A percentile compares a stretch with the other conserved stretches of the same genome.
phyloP scores from a whole-genome alignment of 2,113 vertebrate species.

The Ammodytes marinus region DNA sequence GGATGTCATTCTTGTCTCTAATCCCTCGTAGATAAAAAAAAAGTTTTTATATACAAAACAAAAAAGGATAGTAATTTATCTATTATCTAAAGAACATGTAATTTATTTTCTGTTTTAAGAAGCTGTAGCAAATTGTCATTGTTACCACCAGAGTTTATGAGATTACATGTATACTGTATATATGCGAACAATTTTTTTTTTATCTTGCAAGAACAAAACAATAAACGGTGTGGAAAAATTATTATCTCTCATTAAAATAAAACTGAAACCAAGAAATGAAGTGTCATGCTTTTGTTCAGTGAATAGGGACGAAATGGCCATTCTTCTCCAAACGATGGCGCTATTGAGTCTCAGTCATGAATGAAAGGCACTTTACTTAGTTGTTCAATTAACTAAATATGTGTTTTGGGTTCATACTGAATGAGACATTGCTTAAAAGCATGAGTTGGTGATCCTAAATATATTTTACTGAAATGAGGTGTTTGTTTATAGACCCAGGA shows the following conservation, averaged over 20 bases:
- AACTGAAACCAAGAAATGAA: slow-evolving; percentile 39
- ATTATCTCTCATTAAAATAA: slow-evolving; percentile 74
- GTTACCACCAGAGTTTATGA: slow-evolving; percentile 75
- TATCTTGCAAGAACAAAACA: slow-evolving; percentile 57
- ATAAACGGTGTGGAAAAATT: slow-evolving; percentile 58
- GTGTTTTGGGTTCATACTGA: neutral
- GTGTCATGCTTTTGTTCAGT: slow-evolving; percentile 17
- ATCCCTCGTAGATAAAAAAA: slow-evolving; percentile 67
- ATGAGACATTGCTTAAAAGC: neutral
- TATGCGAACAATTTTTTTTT: slow-evolving; percentile 59
- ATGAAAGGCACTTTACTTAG: neutral
- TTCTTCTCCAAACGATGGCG: slow-evolving; percentile 58
- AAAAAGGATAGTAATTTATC: slow-evolving; percentile 85
- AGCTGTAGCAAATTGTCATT: slow-evolving; percentile 72
- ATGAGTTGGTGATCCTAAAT: neutral
- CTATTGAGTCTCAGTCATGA: slow-evolving; percentile 45
- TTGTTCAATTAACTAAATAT: neutral
- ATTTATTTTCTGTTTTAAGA: slow-evolving; percentile 84
- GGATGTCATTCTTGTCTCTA: slow-evolving; percentile 62
- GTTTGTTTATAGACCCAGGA: neutral
- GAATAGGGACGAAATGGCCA: neutral
- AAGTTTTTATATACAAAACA: slow-evolving; percentile 75
- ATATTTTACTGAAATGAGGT: neutral
- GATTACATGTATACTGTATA: slow-evolving; percentile 62
- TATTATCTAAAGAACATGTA: slow-evolving; percentile 82